Evolutionary conservation across 92 coral and sea anemone species (phyloP).

Genomic region (Palythoa heliodiscus): DNA sequence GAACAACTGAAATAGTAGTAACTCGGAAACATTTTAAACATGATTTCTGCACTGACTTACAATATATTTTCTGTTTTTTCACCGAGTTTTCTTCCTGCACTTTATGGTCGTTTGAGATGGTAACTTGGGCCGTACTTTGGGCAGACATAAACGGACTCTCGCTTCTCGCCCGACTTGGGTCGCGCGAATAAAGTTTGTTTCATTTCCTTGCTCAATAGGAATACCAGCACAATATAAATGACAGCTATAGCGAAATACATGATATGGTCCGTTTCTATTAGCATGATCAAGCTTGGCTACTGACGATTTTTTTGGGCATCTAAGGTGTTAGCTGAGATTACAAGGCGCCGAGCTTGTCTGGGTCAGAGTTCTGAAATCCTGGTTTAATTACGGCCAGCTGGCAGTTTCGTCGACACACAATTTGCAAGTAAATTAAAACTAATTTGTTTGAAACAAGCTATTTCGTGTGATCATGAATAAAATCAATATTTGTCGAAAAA

Average conservation of each 20-base stretch:
- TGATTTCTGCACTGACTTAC: not conserved
- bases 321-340: not conserved
- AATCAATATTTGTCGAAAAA: no score
- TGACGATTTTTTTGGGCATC: not conserved
- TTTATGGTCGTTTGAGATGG: slow-evolving; percentile 13
- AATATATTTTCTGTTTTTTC: not conserved
- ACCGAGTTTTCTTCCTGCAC: not conserved
- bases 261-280: slow-evolving; percentile 27
- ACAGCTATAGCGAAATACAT: slow-evolving; percentile 12
- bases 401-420: not conserved
- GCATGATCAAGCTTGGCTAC: not conserved
- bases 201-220: slow-evolving; percentile 27
- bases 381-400: not conserved
- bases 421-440: not conserved
- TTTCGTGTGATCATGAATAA: not conserved
- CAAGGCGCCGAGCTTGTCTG: not conserved
- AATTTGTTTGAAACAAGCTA: not conserved
- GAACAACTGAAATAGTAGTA: not conserved
- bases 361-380: no score
- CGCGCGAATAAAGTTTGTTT: slow-evolving; percentile 28
- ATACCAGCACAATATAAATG: slow-evolving; percentile 8
- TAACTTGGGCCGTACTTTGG: slow-evolving; percentile 9
- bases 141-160: not conserved
- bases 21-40: not conserved
- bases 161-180: slow-evolving; percentile 23